Conservation (phyloP, 2,888 invertebrate species). For the Fragum whitleyi region DNA sequence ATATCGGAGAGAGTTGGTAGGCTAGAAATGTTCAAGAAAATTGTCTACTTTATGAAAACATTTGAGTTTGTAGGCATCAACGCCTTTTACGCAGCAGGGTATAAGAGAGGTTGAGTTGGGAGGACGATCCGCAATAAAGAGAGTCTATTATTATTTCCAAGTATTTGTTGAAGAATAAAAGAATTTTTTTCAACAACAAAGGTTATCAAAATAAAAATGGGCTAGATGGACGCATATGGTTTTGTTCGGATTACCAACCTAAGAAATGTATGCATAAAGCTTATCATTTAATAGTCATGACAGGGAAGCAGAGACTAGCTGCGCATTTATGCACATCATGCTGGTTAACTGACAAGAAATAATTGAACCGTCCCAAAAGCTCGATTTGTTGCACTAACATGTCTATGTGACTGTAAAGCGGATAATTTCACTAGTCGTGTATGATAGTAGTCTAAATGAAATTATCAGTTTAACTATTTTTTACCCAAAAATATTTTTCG, state of each 20-base stretch:
- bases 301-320: neutral
- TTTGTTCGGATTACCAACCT: neutral
- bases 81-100: conserved; percentile 22
- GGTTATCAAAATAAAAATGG: neutral
- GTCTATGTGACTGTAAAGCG: neutral
- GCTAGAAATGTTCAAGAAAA: neutral
- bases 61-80: conserved; percentile 2
- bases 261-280: conserved; percentile 1
- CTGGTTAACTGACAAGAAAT: neutral
- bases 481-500: no score
- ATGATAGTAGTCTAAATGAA: neutral
- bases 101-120: neutral
- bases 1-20: conserved; percentile 4
- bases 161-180: conserved; percentile 12
- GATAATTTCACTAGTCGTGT: neutral
- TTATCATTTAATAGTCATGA: conserved; percentile 1
- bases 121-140: neutral
- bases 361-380: neutral
- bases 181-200: neutral
- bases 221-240: neutral
- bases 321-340: neutral
- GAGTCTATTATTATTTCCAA: neutral
- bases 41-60: conserved; percentile 6
- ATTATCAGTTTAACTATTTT: no score
- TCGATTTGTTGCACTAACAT: neutral